Evolutionary conservation across 1,140 invertebrate species (phyloP).

Genomic region (Trachelipus rathkii): DNA sequence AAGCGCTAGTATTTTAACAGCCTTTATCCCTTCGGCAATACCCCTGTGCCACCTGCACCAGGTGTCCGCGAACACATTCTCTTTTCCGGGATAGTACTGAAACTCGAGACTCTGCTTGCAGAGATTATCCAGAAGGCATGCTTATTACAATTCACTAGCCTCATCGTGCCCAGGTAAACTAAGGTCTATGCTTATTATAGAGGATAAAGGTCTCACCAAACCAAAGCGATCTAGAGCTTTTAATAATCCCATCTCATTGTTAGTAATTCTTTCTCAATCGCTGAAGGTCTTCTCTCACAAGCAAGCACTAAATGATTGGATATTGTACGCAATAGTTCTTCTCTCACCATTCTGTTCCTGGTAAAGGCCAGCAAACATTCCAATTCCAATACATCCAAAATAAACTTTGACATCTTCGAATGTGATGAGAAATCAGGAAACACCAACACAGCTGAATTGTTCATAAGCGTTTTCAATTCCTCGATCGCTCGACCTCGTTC

Average conservation of each 20-base stretch:
- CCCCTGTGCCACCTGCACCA: no score
- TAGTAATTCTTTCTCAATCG: not conserved
- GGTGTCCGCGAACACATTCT: not conserved
- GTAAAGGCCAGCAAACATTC: not conserved
- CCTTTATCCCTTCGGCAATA: no score
- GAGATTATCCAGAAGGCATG: not conserved
- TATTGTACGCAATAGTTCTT: not conserved
- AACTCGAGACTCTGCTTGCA: not conserved
- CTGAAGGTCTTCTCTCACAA: not conserved
- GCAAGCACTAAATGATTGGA: constrained; percentile 4
- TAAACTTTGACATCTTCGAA: not conserved
- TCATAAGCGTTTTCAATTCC: not conserved
- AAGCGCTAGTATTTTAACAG: no score
- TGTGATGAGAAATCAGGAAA: not conserved
- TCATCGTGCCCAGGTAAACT: not conserved
- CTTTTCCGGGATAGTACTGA: not conserved
- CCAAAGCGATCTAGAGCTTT: constrained; percentile 2
- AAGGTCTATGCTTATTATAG: constrained; percentile 1
- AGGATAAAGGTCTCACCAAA: constrained; percentile 1
- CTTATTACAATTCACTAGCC: not conserved
- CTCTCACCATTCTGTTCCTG: not conserved
- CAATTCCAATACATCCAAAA: not conserved
- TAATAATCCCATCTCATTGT: not conserved
- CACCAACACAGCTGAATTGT: not conserved
- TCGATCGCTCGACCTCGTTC: not conserved